Evolutionary conservation across 2,113 vertebrate genomes (phyloP).

Genomic region (Plecturocebus donacophilus): DNA sequence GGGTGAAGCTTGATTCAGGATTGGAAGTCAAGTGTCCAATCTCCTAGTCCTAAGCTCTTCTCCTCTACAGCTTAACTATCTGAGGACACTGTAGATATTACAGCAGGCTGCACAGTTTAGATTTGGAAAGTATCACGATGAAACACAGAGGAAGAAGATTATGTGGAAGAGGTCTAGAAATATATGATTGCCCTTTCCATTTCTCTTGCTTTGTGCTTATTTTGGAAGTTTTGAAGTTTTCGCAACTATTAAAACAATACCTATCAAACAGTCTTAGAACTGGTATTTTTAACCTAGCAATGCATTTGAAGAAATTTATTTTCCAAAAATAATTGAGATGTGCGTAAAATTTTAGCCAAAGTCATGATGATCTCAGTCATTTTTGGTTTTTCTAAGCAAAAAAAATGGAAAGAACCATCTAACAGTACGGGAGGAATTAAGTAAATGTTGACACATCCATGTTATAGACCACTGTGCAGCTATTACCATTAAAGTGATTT

Average conservation of each 20-base stretch:
- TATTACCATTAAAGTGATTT: neutral
- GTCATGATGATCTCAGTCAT: neutral
- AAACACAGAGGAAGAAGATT: neutral
- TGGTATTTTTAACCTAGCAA: neutral
- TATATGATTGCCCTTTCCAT: accelerated
- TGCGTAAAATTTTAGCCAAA: neutral
- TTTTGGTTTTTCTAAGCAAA: neutral
- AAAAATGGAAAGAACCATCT: neutral
- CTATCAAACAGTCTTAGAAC: neutral
- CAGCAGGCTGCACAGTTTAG: neutral
- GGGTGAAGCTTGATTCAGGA: neutral
- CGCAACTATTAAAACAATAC: neutral
- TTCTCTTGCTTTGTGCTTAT: neutral
- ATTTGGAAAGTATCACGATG: neutral
- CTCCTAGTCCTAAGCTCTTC: neutral
- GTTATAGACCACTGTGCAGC: neutral
- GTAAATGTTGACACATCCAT: neutral
- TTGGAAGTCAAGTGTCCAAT: neutral
- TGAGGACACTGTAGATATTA: accelerated
- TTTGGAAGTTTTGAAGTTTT: neutral
- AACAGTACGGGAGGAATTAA: neutral
- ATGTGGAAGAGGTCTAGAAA: neutral
- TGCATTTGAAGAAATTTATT: neutral
- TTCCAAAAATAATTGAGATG: neutral
- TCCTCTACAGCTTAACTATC: neutral